Evolutionary conservation across 2,888 invertebrate genomes (phyloP).

Genomic region (Ramazzottius varieornatus): DNA sequence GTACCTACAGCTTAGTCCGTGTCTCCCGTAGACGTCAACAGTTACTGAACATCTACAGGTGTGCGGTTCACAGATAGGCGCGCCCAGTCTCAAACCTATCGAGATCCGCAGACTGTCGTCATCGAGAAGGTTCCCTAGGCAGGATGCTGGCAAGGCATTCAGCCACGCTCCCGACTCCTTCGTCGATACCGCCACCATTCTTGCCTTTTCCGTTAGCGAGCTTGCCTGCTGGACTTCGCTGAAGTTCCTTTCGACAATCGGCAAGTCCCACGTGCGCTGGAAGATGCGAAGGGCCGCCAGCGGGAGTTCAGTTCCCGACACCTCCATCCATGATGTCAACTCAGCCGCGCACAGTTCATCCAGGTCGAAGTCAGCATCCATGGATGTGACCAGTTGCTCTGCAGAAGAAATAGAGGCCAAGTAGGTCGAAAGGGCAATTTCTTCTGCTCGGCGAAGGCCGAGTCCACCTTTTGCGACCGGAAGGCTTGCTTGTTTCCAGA

Average conservation of each 20-base stretch:
- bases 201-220: not conserved
- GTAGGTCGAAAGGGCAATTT: not conserved
- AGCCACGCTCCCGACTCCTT: not conserved
- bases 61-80: too few species aligned
- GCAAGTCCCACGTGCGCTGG: too few species aligned
- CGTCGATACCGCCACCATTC: not conserved
- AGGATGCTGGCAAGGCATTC: not conserved
- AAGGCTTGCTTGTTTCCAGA: not conserved
- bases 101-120: not conserved
- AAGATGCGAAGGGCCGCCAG: too few species aligned
- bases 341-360: too few species aligned
- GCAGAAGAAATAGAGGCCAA: not conserved
- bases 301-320: too few species aligned
- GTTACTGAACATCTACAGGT: too few species aligned
- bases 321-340: too few species aligned
- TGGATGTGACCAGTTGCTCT: not conserved
- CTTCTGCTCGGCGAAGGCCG: not conserved
- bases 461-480: not conserved
- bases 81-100: too few species aligned
- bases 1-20: too few species aligned
- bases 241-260: too few species aligned
- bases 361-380: not conserved
- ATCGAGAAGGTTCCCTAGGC: not conserved
- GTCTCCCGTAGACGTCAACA: too few species aligned
- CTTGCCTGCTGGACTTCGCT: too few species aligned